Conservation (phyloP, 2,797 vertebrate genomes). For the Gastrophryne carolinensis region DNA sequence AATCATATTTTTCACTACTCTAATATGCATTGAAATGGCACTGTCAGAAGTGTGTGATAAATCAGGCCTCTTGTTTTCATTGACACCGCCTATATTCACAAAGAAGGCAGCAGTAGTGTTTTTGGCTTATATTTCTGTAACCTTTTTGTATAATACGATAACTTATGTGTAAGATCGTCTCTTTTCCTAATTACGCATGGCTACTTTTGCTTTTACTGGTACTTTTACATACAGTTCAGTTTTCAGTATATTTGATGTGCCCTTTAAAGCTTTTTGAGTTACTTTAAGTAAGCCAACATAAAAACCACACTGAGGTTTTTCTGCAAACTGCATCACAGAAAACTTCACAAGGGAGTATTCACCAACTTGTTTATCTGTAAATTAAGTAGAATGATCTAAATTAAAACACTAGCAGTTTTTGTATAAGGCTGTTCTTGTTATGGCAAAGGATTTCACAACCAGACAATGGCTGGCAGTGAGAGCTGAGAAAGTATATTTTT, state of each 20-base stretch:
- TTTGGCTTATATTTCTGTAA: too few species aligned
- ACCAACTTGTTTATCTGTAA: slow-evolving; percentile 26
- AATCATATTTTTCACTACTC: too few species aligned
- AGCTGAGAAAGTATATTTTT: not conserved
- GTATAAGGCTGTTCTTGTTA: slow-evolving; percentile 23
- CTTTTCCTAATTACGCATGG: not conserved
- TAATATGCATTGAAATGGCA: too few species aligned
- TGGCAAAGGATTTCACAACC: slow-evolving; percentile 1
- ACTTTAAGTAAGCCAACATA: not conserved
- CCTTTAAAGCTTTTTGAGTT: not conserved
- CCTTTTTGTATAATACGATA: too few species aligned
- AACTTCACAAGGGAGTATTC: slow-evolving; percentile 25
- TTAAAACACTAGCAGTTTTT: not conserved
- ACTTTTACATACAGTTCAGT: not conserved
- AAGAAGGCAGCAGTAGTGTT: too few species aligned
- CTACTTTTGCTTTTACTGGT: not conserved
- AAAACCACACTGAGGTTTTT: slow-evolving; percentile 30
- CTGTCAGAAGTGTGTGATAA: too few species aligned
- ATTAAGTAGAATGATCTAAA: slow-evolving; percentile 13
- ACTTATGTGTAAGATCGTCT: too few species aligned
- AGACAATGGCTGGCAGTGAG: slow-evolving; percentile 18
- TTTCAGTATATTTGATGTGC: not conserved
- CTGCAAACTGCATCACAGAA: not conserved
- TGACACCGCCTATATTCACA: too few species aligned
- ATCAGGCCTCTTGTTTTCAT: too few species aligned